Base-by-base conservation (phyloP, 2,797 vertebrate genomes). In the Helostoma temminkii region DNA sequence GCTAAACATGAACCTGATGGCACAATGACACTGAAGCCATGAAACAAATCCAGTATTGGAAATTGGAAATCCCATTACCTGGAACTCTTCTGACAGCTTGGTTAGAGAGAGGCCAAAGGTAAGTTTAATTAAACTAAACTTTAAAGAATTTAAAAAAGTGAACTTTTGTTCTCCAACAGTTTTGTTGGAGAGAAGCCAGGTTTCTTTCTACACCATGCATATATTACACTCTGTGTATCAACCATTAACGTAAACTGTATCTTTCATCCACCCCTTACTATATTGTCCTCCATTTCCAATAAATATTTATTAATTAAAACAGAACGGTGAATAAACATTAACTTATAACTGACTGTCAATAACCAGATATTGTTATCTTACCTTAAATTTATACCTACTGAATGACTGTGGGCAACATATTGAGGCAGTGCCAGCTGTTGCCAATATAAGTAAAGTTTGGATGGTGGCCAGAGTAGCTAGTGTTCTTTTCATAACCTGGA, bases 21-120 rank as follows among this genome's bases (percentile, higher is more conserved):
- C 88, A 70, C 85, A 86, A 90, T 87, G 89, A 91, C 89, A 93
- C 89, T 91, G 86, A 94, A 94, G 93, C 92, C 92, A 93, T 94
- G 93, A 94, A 94, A 95, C 94, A 95, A 95, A 95, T 95, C 94
- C 94, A 95, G 94, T 95, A 91, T 88, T 89, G 84, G 85, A 93
- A 83, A 85, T 88, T 88, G 74, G 65, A 86, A 91, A 90, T 87
- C 85, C 81, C 86, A 70, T 95, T 95, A 95, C 94, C 94, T 95
- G 94, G 88, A 92, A 93, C 90, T 93, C 93, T 92, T 94, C 94
- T 93, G 94, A 94, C 88, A 94, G 93, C 94, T 95, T 94, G 93
- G 80, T 95, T 93, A 94, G 90, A 93, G 92, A 93, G 84, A 93
- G 93, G 92, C 93, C 90, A 92, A 91, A 87, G 88, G 85, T 92